Evolutionary conservation across 2,888 invertebrate species (phyloP).

Genomic region (Bhutanitis thaidina): DNA sequence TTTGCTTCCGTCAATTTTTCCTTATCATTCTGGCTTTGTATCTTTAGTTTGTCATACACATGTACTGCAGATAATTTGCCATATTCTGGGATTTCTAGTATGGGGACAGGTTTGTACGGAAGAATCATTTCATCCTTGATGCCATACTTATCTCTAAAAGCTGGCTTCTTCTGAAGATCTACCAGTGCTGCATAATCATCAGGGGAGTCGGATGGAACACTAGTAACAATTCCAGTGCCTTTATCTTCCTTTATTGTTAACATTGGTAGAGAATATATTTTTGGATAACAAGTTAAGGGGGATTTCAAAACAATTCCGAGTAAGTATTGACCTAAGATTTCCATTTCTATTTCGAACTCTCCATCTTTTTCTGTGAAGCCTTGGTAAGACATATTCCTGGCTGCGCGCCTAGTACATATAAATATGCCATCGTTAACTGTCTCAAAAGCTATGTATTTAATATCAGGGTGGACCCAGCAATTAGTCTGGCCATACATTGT

Average conservation of each 20-base stretch:
- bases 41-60: slow-evolving; percentile 93
- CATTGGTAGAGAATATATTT: slow-evolving; percentile 97
- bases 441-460: slow-evolving; percentile 93
- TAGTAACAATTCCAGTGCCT: slow-evolving; percentile 98
- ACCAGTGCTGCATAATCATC: slow-evolving; percentile 98
- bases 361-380: slow-evolving; percentile 92
- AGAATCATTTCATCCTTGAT: slow-evolving; percentile 87
- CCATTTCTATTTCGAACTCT: slow-evolving; percentile 83
- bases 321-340: slow-evolving; percentile 86
- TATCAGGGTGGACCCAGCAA: slow-evolving; percentile 98
- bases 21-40: slow-evolving; percentile 98
- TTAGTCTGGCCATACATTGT: slow-evolving; percentile 99
- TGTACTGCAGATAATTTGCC: slow-evolving; percentile 92
- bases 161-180: slow-evolving; percentile 96
- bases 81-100: slow-evolving; percentile 94
- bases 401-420: slow-evolving; percentile 92
- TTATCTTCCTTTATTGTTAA: slow-evolving; percentile 98
- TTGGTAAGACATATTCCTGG: slow-evolving; percentile 97
- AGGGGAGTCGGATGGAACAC: slow-evolving; percentile 98
- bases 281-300: slow-evolving; percentile 90
- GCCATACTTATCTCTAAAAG: slow-evolving; percentile 95
- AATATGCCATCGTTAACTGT: slow-evolving; percentile 87
- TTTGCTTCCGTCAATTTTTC: slow-evolving; percentile 97
- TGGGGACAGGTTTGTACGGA: slow-evolving; percentile 86
- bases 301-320: slow-evolving; percentile 91